A percentile compares a stretch with the other conserved stretches of the same genome.
Evolutionary conservation across 30 jellyfish, hydroid and myxozoan species (phyloP).

Genomic region (Sanderia malayensis): DNA sequence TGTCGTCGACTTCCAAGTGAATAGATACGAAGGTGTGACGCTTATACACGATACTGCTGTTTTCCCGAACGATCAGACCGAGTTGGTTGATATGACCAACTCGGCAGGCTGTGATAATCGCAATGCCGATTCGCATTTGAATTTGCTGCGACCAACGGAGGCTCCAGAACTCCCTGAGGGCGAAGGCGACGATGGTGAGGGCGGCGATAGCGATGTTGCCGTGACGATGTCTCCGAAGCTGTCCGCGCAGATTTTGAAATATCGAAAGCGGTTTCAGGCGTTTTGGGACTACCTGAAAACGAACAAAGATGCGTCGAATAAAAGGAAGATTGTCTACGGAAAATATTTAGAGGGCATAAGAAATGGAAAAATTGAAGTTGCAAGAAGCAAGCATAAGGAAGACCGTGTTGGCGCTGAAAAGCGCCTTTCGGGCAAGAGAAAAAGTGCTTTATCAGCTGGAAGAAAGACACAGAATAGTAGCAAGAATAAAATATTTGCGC

Average conservation of each 20-base stretch:
- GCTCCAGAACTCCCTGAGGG: background rate
- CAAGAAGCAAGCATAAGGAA: too few species aligned
- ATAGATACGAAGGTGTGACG: slow-evolving; percentile 89
- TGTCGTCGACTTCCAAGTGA: slow-evolving; percentile 72
- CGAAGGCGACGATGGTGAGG: background rate
- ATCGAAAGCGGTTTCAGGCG: background rate
- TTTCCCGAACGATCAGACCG: slow-evolving; percentile 87
- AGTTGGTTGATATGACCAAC: slow-evolving; percentile 63
- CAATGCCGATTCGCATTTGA: slow-evolving; percentile 64
- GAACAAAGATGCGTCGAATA: background rate
- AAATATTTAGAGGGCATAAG: background rate
- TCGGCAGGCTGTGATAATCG: slow-evolving; percentile 62
- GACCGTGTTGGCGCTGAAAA: too few species aligned
- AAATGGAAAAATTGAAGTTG: too few species aligned
- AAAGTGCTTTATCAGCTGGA: too few species aligned
- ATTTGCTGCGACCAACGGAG: slow-evolving; percentile 30
- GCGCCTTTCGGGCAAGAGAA: too few species aligned
- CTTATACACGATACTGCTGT: slow-evolving; percentile 87
- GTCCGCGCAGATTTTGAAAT: background rate
- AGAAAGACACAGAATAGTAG: too few species aligned
- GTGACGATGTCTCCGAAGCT: background rate
- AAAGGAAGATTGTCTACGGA: background rate
- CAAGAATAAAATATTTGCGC: too few species aligned
- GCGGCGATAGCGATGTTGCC: background rate
- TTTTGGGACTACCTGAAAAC: background rate